Evolutionary conservation across 2,797 vertebrate genomes (phyloP).

Genomic region (Avahi laniger): DNA sequence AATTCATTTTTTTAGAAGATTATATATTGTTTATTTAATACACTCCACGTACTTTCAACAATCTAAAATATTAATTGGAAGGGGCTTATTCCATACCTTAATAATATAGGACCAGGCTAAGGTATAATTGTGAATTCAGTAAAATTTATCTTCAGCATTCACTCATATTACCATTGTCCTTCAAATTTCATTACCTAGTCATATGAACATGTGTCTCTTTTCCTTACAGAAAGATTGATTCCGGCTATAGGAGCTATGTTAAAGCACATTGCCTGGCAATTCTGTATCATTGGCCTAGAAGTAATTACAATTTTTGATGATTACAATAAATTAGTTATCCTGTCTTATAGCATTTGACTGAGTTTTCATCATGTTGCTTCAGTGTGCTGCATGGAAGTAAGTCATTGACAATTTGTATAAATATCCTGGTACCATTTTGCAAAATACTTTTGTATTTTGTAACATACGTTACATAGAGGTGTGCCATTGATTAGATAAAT

Average conservation of each 20-base stretch:
- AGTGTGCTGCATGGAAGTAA: neutral
- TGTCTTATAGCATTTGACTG: neutral
- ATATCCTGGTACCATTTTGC: neutral
- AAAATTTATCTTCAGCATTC: neutral
- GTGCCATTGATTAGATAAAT: neutral
- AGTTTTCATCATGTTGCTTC: constrained; percentile 33
- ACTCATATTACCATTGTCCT: neutral
- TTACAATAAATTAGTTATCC: constrained; percentile 33
- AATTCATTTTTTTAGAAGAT: neutral
- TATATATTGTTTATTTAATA: neutral
- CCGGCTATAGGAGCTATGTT: neutral
- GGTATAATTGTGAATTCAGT: neutral
- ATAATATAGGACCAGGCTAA: neutral
- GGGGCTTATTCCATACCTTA: neutral
- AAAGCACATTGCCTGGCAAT: constrained; percentile 18
- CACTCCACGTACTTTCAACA: neutral
- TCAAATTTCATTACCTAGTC: constrained; percentile 4
- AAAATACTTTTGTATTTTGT: constrained; percentile 51
- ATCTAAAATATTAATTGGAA: neutral
- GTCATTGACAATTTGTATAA: neutral
- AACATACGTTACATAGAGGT: neutral
- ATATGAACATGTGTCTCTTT: neutral
- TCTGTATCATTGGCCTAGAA: neutral
- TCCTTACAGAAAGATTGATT: neutral
- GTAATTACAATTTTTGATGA: constrained; percentile 2